Evolutionary conservation across 2,113 vertebrate genomes (phyloP).

Genomic region (Lophochroa leadbeateri): DNA sequence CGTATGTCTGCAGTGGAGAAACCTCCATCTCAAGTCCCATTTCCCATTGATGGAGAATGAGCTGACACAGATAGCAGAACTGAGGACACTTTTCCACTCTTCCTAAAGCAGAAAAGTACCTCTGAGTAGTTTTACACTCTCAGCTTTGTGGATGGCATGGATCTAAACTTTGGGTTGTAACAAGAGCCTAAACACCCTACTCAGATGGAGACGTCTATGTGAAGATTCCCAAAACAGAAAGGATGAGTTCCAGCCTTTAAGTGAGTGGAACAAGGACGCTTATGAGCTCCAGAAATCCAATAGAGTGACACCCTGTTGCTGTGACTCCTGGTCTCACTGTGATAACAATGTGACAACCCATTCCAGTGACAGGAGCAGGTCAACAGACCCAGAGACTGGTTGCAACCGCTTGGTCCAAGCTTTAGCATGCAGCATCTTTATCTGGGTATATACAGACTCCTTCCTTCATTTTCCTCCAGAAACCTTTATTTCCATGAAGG

Average conservation of each 20-base stretch:
- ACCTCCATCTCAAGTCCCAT: accelerated
- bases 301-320: neutral
- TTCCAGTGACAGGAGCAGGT: neutral
- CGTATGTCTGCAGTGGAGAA: accelerated
- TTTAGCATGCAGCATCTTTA: neutral
- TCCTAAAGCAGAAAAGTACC: neutral
- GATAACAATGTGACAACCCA: neutral
- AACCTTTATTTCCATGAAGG: neutral
- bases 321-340: neutral
- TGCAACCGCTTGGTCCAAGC: neutral
- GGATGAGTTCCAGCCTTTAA: neutral
- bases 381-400: neutral
- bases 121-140: neutral
- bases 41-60: neutral
- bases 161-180: neutral
- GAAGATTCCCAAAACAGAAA: neutral
- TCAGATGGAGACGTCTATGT: neutral
- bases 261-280: neutral
- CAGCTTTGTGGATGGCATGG: neutral
- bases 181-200: neutral
- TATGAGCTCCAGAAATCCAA: neutral
- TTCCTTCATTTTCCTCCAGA: neutral
- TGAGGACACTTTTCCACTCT: neutral
- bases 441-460: neutral
- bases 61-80: neutral